Evolutionary conservation across 2,888 invertebrate genomes (phyloP).

Genomic region (Epiblema foenella): DNA sequence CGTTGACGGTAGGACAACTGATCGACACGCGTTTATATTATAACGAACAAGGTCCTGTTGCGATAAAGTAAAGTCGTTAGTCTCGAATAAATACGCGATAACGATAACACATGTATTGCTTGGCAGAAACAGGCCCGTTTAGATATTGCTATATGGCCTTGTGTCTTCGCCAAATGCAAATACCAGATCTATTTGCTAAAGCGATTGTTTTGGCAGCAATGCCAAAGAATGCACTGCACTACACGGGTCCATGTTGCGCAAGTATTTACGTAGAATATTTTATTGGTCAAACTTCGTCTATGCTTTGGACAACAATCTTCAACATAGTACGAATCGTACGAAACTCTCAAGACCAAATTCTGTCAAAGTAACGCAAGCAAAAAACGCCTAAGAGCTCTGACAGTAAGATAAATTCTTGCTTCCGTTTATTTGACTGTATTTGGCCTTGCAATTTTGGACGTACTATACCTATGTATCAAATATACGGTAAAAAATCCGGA

Average conservation of each 20-base stretch:
- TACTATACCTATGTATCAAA: too few relatives aligned
- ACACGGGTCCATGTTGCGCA: conserved; percentile 50
- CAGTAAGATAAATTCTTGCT: too few relatives aligned
- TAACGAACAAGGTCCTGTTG: conserved; percentile 4
- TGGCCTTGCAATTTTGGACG: too few relatives aligned
- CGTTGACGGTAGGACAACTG: conserved; percentile 10
- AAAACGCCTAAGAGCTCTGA: too few relatives aligned
- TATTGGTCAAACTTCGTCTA: conserved; percentile 39
- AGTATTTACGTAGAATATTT: conserved; percentile 39
- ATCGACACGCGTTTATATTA: conserved; percentile 8
- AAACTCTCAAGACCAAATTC: too few relatives aligned
- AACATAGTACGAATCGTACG: too few relatives aligned
- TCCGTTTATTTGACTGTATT: too few relatives aligned
- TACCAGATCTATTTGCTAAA: conserved; percentile 54
- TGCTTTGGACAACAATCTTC: conserved; percentile 9
- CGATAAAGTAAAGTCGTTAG: conserved; percentile 34
- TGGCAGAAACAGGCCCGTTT: conserved; percentile 24
- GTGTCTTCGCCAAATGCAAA: conserved; percentile 54
- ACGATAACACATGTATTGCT: conserved; percentile 38
- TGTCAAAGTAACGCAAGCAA: too few relatives aligned
- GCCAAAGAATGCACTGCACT: conserved; percentile 64
- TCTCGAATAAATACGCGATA: conserved; percentile 39
- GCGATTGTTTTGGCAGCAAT: conserved; percentile 61
- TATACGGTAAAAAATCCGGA: conserved; percentile 37
- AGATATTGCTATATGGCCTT: conserved; percentile 47